A percentile compares a stretch with the other conserved stretches of the same genome.
phyloP scores from a whole-genome alignment of 2,113 vertebrate species.

The Peromyscus leucopus region DNA sequence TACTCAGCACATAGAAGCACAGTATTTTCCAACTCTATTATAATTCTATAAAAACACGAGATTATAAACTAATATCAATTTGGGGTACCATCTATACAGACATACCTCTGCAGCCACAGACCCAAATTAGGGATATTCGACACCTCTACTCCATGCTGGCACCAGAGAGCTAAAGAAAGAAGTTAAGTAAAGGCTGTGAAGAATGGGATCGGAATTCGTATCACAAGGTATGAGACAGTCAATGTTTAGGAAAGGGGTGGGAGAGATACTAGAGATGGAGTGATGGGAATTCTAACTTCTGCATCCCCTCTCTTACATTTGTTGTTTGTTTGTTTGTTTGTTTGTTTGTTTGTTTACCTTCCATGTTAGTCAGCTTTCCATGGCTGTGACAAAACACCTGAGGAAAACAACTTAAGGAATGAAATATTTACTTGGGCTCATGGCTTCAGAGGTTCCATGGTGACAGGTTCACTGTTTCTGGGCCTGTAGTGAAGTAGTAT shows the following conservation, averaged over 20 bases:
- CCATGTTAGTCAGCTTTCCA: not conserved
- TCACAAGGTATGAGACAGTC: not conserved
- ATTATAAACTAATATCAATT: not conserved
- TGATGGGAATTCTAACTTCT: not conserved
- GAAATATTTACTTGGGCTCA: not conserved
- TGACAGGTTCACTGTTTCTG: not conserved
- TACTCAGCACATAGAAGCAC: not conserved
- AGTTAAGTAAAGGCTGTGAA: not conserved
- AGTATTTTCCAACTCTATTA: not conserved
- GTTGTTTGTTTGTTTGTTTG: not conserved
- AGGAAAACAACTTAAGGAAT: not conserved
- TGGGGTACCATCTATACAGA: not conserved
- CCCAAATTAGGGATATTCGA: not conserved
- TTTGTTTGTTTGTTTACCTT: not conserved
- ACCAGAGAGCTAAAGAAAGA: not conserved
- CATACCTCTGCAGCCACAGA: not conserved
- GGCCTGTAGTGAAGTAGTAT: not conserved
- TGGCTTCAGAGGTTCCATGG: not conserved
- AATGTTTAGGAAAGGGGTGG: not conserved
- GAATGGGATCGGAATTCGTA: not conserved
- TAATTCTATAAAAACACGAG: not conserved
- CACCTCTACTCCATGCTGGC: not conserved
- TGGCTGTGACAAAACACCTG: not conserved
- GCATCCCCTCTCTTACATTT: not conserved
- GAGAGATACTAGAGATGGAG: not conserved